These are phyloP conservation scores for Tarsius wallacei DNA, from an alignment of 2,797 vertebrate species.

Conservation along the genomic window DNA sequence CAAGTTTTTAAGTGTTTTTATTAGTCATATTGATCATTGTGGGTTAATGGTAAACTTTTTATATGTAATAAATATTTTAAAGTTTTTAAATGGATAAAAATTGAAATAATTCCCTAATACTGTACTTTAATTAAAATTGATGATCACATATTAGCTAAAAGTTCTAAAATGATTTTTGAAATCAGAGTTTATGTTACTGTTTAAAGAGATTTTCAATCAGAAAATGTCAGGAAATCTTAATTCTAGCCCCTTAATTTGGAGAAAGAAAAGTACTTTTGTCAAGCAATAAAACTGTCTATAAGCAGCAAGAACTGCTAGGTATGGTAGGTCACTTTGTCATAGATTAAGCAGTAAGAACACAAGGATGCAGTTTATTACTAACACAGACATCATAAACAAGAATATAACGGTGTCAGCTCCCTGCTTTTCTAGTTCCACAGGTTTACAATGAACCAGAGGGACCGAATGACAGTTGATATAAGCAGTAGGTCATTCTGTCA, in stretches of 20 bases:
- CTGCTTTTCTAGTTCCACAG: background rate
- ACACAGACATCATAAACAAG: background rate
- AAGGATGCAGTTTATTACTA: background rate
- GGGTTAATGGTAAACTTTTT: background rate
- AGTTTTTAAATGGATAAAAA: background rate
- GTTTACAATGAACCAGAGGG: background rate
- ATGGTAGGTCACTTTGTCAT: background rate
- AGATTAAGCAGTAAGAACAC: background rate
- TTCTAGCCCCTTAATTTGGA: background rate
- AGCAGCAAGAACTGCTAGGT: background rate
- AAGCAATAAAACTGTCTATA: background rate
- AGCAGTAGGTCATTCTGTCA: background rate
- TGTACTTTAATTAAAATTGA: background rate
- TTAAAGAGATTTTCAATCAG: background rate
- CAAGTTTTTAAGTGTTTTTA: background rate
- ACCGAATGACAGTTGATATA: background rate
- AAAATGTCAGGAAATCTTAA: background rate
- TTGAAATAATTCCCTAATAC: background rate
- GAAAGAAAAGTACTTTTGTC: background rate
- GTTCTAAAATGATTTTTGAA: background rate
- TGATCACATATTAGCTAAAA: background rate
- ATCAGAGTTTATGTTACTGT: background rate
- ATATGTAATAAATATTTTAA: background rate
- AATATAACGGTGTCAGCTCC: background rate
- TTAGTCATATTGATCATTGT: background rate